These are phyloP conservation scores for Agelaius phoeniceus DNA, from an alignment of 2,113 vertebrate genomes.

Conservation along the genomic window DNA sequence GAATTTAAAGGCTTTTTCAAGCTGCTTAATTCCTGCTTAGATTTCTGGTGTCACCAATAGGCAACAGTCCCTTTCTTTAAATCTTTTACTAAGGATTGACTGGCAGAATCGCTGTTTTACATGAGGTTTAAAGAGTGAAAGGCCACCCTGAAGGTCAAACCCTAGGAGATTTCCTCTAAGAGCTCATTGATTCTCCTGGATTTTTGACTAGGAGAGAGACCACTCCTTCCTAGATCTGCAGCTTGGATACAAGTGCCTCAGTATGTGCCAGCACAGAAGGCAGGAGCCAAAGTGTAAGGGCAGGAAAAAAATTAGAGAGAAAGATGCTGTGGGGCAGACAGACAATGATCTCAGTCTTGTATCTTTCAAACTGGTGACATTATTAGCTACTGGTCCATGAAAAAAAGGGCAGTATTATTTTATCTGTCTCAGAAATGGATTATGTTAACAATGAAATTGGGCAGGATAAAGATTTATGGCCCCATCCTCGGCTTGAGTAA, in stretches of 20 bases:
- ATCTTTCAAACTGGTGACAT: neutral
- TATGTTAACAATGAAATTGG: slow-evolving; percentile 41
- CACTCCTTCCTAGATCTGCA: slow-evolving; percentile 17
- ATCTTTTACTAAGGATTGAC: slow-evolving; percentile 46
- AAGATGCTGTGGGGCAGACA: slow-evolving; percentile 40
- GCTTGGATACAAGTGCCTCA: slow-evolving; percentile 42
- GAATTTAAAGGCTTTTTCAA: slow-evolving; percentile 63
- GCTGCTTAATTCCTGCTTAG: slow-evolving; percentile 64
- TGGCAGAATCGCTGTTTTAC: slow-evolving; percentile 49
- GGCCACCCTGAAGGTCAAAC: slow-evolving; percentile 59
- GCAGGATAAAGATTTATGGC: slow-evolving; percentile 60
- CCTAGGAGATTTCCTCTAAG: slow-evolving; percentile 55
- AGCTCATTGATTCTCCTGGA: slow-evolving; percentile 60
- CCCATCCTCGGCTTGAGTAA: slow-evolving; percentile 20
- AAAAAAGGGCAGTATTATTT: slow-evolving; percentile 47
- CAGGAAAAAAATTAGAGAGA: neutral
- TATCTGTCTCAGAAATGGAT: slow-evolving; percentile 38
- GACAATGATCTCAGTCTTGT: slow-evolving; percentile 33
- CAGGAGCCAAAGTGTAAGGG: slow-evolving; percentile 32
- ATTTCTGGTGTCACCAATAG: slow-evolving; percentile 57
- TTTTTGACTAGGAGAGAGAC: slow-evolving; percentile 16
- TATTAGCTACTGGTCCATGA: slow-evolving; percentile 29
- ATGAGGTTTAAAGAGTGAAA: slow-evolving; percentile 43
- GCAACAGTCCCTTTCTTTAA: slow-evolving; percentile 47
- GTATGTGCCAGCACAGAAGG: slow-evolving; percentile 42